These are phyloP conservation scores for Motacilla tschutschensis DNA, from an alignment of 2,113 vertebrate genomes.

Conservation along the genomic window DNA sequence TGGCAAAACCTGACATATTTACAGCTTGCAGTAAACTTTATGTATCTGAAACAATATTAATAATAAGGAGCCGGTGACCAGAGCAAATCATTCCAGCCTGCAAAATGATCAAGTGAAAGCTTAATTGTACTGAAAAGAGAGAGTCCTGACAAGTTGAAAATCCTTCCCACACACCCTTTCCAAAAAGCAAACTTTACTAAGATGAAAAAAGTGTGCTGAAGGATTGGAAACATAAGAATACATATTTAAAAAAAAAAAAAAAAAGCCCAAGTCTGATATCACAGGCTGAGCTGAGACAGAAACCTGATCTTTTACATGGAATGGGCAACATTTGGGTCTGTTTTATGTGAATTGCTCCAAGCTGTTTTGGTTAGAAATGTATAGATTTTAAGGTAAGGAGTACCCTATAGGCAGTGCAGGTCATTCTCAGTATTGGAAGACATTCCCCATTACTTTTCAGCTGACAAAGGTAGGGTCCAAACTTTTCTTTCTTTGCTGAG, in stretches of 20 bases:
- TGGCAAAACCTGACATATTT: conserved; percentile 79
- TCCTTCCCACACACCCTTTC: conserved; percentile 57
- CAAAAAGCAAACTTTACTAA: conserved; percentile 38
- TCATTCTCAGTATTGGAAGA: conserved; percentile 69
- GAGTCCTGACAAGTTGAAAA: conserved; percentile 56
- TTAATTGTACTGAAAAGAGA: conserved; percentile 72
- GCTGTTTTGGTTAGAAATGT: conserved; percentile 82
- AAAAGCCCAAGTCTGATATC: conserved; percentile 65
- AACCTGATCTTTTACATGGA: conserved; percentile 79
- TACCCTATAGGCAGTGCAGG: conserved; percentile 55
- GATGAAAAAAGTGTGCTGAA: conserved; percentile 70
- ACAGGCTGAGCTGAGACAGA: conserved; percentile 71
- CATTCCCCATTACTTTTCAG: conserved; percentile 62
- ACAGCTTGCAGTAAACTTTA: conserved; percentile 76
- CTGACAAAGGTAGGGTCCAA: conserved; percentile 74
- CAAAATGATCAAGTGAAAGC: conserved; percentile 73
- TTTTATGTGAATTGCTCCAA: conserved; percentile 85
- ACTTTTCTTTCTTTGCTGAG: conserved; percentile 58
- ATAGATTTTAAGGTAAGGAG: conserved; percentile 78
- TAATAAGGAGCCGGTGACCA: conserved; percentile 62
- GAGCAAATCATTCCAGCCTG: conserved; percentile 72
- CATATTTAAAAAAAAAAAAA: conserved; percentile 34
- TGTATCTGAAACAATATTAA: conserved; percentile 74
- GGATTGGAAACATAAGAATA: conserved; percentile 78
- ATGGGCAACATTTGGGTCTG: conserved; percentile 82